phyloP scores from a whole-genome alignment of 1,140 invertebrate species.

The Sminthurides bifidus region DNA sequence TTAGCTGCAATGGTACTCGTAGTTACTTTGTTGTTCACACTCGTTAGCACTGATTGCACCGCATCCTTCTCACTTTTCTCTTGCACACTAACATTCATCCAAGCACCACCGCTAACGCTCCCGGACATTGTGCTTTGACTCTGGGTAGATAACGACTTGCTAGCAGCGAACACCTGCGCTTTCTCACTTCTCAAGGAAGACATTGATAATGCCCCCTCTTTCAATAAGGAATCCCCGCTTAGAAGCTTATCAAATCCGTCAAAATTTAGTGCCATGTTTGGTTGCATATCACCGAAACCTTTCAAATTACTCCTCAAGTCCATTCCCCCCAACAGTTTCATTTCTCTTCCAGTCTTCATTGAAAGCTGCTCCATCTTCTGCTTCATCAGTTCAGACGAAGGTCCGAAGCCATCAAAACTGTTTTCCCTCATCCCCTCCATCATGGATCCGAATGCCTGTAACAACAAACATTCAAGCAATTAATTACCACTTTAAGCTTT shows the following conservation, averaged over 20 bases:
- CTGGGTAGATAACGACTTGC: background rate
- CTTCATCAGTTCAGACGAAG: background rate
- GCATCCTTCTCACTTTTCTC: background rate
- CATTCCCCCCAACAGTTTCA: background rate
- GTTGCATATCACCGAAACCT: background rate
- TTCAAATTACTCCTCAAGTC: background rate
- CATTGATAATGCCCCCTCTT: background rate
- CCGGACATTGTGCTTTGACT: constrained; percentile 1
- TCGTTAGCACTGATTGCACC: background rate
- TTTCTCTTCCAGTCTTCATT: background rate
- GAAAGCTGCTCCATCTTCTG: background rate
- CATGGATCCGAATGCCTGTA: background rate
- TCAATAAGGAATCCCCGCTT: background rate
- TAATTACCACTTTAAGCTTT: background rate
- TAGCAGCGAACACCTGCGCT: background rate
- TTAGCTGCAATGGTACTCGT: no score
- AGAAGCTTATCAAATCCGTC: constrained; percentile 1
- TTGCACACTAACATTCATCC: background rate
- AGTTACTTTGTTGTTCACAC: background rate
- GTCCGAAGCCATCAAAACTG: background rate
- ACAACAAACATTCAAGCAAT: background rate
- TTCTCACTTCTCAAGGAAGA: constrained; percentile 1
- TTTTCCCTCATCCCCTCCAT: background rate
- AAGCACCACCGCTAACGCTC: background rate
- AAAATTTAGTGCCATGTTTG: no score